A percentile compares a stretch with the other conserved stretches of the same genome.
Evolutionary conservation across 1,140 invertebrate species (phyloP).

Genomic region (Brachystomella parvula): DNA sequence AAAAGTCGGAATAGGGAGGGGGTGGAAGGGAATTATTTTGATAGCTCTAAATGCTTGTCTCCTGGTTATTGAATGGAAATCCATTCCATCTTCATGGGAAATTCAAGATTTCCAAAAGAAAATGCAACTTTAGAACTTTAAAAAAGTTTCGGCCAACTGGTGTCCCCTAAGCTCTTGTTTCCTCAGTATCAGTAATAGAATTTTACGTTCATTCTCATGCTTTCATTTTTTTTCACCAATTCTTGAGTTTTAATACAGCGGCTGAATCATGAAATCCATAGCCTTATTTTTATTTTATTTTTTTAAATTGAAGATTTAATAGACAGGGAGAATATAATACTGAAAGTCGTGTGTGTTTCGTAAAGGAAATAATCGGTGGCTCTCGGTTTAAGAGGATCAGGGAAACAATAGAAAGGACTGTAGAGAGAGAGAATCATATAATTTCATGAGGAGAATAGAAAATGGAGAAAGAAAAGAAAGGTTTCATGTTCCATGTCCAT

Average conservation of each 20-base stretch:
- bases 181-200: too few relatives aligned
- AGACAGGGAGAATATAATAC: too few relatives aligned
- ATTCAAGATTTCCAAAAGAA: too few relatives aligned
- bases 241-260: neutral
- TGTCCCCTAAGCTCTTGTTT: too few relatives aligned
- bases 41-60: too few relatives aligned
- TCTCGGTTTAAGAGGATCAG: slow-evolving; percentile 6
- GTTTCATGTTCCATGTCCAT: neutral
- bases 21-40: too few relatives aligned
- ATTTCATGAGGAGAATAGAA: neutral
- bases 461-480: too few relatives aligned
- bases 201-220: neutral
- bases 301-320: slow-evolving; percentile 9
- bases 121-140: too few relatives aligned
- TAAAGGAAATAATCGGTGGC: neutral
- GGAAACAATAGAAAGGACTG: neutral
- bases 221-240: neutral
- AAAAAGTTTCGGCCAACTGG: too few relatives aligned
- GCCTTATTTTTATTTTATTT: neutral
- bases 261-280: neutral
- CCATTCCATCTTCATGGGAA: too few relatives aligned
- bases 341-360: neutral
- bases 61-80: too few relatives aligned
- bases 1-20: too few relatives aligned
- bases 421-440: neutral